Base-by-base conservation (phyloP, 2,888 invertebrate species). In the Dorcus parallelipipedus region DNA sequence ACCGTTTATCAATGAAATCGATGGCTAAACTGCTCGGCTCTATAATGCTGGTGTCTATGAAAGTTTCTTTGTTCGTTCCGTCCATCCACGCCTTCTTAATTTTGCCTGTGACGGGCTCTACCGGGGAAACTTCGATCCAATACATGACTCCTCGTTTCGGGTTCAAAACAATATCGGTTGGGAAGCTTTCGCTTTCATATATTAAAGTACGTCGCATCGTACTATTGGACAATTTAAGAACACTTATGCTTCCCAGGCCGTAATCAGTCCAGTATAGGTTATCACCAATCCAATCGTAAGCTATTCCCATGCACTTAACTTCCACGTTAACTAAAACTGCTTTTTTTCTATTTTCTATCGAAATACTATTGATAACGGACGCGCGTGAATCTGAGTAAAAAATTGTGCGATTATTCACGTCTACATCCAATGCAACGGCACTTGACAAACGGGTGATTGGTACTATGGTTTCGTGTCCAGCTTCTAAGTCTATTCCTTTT, bases 261-360 rank as follows among this genome's bases (percentile, higher is more conserved):
- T 52, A 50, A 77, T 90, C 91, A 52, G 90, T 89, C 91, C 93
- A 94, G 80, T 91, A 95, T 57, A 95, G 75, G 79, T 93, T 92
- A 58, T 83, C 77, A 58, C 88, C 88, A 72, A 92, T 83, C 91
- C 91, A 93, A 78, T 95, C 95, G 56, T 92, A 84, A 40, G 93
- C 92, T 63, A 95, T 76, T 3, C 90, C 90, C 69, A 90, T 88
- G 69, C 87, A 86, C 73, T 84, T 83, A 66, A 83, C 83, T 1
- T 86, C 80, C 55, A 83, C 83, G 42, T 83, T 80, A 1, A 80
- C 80, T 10, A 87, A 73, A 69, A 58, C 43, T 20, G 41, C 10
- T 39, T 39, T 17, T 6, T 33, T 42, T 42, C 10, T 42, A 42
- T 7, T 14, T 14, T 14, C 14, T 42, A 42, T 42, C 10, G 42